These are phyloP conservation scores for Connochaetes taurinus DNA, from an alignment of 2,113 vertebrate genomes.

Conservation along the genomic window DNA sequence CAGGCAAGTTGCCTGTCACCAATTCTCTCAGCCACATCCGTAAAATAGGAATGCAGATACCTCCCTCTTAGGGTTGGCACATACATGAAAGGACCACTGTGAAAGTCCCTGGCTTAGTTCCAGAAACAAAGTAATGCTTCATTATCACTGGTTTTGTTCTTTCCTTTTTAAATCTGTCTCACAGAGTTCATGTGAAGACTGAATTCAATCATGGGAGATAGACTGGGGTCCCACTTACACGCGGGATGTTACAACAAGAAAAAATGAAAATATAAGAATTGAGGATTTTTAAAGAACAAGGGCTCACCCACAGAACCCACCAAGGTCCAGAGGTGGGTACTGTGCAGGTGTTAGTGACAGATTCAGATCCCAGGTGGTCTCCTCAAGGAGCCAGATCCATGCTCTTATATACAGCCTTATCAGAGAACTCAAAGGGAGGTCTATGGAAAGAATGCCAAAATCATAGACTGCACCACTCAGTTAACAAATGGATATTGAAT, in stretches of 20 bases:
- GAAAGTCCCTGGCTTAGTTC: not conserved
- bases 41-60: not conserved
- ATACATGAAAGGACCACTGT: not conserved
- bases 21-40: not conserved
- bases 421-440: not conserved
- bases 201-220: not conserved
- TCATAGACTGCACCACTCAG: not conserved
- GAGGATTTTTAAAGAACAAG: not conserved
- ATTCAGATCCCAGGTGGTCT: not conserved
- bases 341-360: not conserved
- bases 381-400: not conserved
- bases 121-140: constrained; percentile 4
- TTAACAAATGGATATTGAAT: constrained; percentile 5
- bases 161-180: not conserved
- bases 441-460: not conserved
- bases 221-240: not conserved
- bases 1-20: not conserved
- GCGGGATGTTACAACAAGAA: not conserved
- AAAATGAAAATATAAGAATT: not conserved
- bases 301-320: not conserved
- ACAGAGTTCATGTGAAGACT: not conserved
- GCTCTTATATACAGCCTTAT: not conserved
- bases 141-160: not conserved
- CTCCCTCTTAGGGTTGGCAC: not conserved
- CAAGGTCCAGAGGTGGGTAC: not conserved